Conservation (phyloP, 1,140 invertebrate genomes). For the Copidosoma floridanum region DNA sequence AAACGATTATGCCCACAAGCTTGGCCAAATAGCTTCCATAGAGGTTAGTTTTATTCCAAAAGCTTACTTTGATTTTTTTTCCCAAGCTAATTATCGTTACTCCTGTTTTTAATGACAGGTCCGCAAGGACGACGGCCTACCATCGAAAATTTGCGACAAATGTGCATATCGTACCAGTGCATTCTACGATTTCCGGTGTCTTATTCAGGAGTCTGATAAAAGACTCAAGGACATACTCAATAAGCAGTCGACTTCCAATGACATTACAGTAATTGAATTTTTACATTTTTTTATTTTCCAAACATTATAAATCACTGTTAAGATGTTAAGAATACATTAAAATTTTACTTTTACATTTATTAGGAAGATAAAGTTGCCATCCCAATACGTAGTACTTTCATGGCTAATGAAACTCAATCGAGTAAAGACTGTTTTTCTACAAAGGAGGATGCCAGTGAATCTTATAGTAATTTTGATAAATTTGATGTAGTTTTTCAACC, state of each 20-base stretch:
- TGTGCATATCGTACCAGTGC: slow-evolving; percentile 47
- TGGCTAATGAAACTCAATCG: slow-evolving; percentile 17
- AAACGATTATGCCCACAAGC: slow-evolving; percentile 42
- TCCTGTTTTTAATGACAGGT: slow-evolving; percentile 36
- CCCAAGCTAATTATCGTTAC: neutral
- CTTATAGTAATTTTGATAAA: neutral
- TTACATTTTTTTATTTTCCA: neutral
- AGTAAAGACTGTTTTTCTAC: neutral
- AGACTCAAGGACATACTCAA: slow-evolving; percentile 46
- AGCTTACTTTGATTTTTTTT: neutral
- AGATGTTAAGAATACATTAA: neutral
- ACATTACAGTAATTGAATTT: neutral
- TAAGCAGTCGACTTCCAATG: slow-evolving; percentile 12
- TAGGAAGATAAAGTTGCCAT: slow-evolving; percentile 1
- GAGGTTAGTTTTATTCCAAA: slow-evolving; percentile 37
- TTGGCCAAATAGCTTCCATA: slow-evolving; percentile 46
- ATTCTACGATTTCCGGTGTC: slow-evolving; percentile 46
- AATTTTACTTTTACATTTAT: slow-evolving; percentile 1
- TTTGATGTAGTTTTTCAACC: neutral
- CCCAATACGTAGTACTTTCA: too few relatives aligned
- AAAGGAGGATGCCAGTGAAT: neutral
- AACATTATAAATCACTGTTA: neutral
- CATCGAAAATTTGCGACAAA: slow-evolving; percentile 47
- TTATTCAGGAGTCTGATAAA: slow-evolving; percentile 48
- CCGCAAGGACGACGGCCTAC: slow-evolving; percentile 45